A percentile compares a stretch with the other conserved stretches of the same genome.
Evolutionary conservation across 2,113 vertebrate species (phyloP).

Genomic region (Neodon shergylaensis): DNA sequence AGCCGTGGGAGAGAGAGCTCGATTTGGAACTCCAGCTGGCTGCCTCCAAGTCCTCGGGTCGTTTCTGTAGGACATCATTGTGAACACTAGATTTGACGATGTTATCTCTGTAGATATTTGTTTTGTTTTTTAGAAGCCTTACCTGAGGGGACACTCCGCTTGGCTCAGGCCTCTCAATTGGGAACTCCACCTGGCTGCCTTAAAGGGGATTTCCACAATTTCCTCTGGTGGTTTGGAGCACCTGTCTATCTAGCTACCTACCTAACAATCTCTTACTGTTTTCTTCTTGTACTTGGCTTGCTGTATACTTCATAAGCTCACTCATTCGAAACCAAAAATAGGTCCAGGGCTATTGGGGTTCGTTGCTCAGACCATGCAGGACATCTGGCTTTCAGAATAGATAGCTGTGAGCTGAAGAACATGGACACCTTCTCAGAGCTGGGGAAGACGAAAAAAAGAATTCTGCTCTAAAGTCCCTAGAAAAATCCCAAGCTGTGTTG

Average conservation of each 20-base stretch:
- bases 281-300: not conserved
- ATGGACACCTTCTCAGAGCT: not conserved
- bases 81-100: not conserved
- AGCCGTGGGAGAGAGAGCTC: too few relatives aligned
- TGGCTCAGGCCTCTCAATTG: not conserved
- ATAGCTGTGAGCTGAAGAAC: not conserved
- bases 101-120: not conserved
- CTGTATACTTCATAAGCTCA: not conserved
- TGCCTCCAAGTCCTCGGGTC: not conserved
- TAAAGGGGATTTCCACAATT: not conserved
- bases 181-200: not conserved
- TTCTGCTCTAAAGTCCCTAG: not conserved
- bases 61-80: fast-evolving
- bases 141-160: not conserved
- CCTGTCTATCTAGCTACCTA: not conserved
- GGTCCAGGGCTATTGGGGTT: not conserved
- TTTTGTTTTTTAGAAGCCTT: not conserved
- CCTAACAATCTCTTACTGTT: not conserved
- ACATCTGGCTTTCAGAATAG: not conserved
- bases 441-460: not conserved
- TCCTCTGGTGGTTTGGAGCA: not conserved
- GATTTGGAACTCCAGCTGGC: not conserved
- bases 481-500: not conserved
- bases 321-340: not conserved
- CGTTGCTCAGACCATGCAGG: not conserved